Conservation (phyloP, 2,888 invertebrate genomes). For the Tubulanus polymorphus region DNA sequence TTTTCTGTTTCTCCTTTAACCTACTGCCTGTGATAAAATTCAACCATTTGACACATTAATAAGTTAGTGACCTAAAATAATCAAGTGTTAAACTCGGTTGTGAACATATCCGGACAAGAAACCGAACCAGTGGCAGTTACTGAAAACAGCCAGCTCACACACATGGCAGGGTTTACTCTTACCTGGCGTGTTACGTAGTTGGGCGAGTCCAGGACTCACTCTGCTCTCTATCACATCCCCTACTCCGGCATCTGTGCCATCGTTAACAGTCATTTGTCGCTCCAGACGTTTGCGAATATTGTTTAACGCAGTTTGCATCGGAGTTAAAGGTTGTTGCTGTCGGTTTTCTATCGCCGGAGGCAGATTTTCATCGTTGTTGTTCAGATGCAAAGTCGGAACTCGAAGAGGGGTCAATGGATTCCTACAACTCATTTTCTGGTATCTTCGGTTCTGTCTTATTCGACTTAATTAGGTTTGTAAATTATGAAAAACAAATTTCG, state of each 20-base stretch:
- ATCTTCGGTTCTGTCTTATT: no score
- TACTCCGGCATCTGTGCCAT: neutral
- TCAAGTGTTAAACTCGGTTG: neutral
- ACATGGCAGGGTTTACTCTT: no score
- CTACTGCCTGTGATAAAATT: neutral
- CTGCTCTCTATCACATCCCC: neutral
- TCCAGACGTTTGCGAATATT: neutral
- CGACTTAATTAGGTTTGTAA: no score
- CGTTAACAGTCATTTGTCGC: neutral
- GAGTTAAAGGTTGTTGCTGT: neutral
- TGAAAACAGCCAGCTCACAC: no score
- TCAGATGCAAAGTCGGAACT: no score
- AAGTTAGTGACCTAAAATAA: neutral
- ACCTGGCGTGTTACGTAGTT: neutral
- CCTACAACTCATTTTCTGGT: no score
- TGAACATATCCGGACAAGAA: no score
- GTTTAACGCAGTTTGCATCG: neutral
- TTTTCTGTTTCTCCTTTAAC: constrained; percentile 11
- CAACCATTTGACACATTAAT: neutral
- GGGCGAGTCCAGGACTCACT: neutral
- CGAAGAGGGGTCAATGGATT: no score
- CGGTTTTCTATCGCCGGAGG: no score
- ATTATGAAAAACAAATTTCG: no score
- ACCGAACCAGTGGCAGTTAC: no score
- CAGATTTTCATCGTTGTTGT: no score